Conservation (phyloP, 1,140 invertebrate genomes). For the Drosophila triauraria region DNA sequence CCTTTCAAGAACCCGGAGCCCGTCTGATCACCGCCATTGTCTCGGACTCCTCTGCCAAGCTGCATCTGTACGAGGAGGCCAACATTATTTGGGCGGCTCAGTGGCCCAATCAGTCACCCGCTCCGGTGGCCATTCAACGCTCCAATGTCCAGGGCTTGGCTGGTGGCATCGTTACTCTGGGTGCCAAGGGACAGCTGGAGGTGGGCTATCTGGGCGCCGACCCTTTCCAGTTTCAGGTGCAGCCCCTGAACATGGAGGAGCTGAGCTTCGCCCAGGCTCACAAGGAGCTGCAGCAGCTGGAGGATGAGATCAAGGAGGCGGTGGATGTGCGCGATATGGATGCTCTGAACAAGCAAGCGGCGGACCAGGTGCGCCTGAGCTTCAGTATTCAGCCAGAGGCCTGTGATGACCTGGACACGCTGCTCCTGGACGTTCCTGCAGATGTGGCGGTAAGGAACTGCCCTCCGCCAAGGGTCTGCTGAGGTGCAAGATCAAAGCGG, state of each 20-base stretch:
- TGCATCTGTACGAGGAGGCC: conserved; percentile 90
- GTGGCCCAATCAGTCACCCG: conserved; percentile 66
- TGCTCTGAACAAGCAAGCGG: conserved; percentile 71
- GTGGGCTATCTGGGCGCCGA: conserved; percentile 81
- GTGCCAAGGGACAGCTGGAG: conserved; percentile 61
- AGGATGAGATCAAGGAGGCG: conserved; percentile 83
- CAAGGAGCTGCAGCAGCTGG: conserved; percentile 79
- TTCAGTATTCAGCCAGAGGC: conserved; percentile 59
- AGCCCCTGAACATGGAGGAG: conserved; percentile 69
- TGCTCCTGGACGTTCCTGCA: conserved; percentile 71
- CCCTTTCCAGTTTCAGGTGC: conserved; percentile 79
- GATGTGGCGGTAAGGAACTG: conserved; percentile 77
- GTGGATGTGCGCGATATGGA: conserved; percentile 78
- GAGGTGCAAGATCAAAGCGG: conserved; percentile 54
- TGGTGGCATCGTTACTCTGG: conserved; percentile 74
- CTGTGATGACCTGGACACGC: conserved; percentile 66
- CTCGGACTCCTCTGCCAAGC: conserved; percentile 87
- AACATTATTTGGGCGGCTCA: conserved; percentile 92
- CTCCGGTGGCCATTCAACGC: conserved; percentile 78
- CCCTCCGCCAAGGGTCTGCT: conserved; percentile 65
- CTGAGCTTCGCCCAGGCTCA: conserved; percentile 76
- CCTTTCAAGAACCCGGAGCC: conserved; percentile 85
- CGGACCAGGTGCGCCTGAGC: conserved; percentile 69
- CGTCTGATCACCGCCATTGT: conserved; percentile 87
- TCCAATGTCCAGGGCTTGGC: conserved; percentile 75